A percentile compares a stretch with the other conserved stretches of the same genome.
These are phyloP conservation scores for Cyrtodaria siliqua DNA, from an alignment of 2,888 invertebrate genomes.

Conservation along the genomic window DNA sequence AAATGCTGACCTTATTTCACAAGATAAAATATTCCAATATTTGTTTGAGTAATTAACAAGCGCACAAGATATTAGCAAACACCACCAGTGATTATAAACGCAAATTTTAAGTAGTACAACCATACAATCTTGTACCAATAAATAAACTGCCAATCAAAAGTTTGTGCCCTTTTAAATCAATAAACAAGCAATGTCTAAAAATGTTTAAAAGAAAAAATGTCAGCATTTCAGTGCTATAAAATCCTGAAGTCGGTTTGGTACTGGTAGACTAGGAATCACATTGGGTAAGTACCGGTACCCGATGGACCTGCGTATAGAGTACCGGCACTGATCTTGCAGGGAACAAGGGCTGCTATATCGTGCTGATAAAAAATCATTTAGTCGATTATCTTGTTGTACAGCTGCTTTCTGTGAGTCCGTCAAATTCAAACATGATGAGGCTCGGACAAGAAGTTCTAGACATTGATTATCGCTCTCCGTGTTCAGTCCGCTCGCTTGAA, in stretches of 20 bases:
- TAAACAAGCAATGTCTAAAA: too few species aligned
- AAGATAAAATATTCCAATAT: too few species aligned
- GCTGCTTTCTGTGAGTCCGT: conserved; percentile 69
- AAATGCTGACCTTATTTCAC: too few species aligned
- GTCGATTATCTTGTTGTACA: conserved; percentile 76
- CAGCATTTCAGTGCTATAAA: conserved; percentile 73
- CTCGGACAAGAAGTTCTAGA: conserved; percentile 80
- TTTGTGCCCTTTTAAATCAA: too few species aligned
- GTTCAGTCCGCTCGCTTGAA: conserved; percentile 81
- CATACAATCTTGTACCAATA: too few species aligned
- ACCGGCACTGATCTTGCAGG: conserved; percentile 78
- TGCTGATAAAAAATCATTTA: conserved; percentile 75
- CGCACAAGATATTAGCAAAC: too few species aligned
- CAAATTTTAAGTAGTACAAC: too few species aligned
- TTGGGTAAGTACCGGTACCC: conserved; percentile 80
- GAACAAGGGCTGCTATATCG: conserved; percentile 72
- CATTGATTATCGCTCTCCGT: conserved; percentile 80
- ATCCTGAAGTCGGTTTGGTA: conserved; percentile 78
- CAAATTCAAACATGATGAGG: conserved; percentile 80
- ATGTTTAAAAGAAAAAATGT: conserved; percentile 8
- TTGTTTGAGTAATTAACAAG: too few species aligned
- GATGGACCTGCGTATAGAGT: conserved; percentile 74
- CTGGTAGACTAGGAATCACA: conserved; percentile 77
- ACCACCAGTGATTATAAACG: too few species aligned
- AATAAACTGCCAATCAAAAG: too few species aligned